Base-by-base conservation (phyloP, 2,797 vertebrate genomes). In the Acipenser transmontanus region DNA sequence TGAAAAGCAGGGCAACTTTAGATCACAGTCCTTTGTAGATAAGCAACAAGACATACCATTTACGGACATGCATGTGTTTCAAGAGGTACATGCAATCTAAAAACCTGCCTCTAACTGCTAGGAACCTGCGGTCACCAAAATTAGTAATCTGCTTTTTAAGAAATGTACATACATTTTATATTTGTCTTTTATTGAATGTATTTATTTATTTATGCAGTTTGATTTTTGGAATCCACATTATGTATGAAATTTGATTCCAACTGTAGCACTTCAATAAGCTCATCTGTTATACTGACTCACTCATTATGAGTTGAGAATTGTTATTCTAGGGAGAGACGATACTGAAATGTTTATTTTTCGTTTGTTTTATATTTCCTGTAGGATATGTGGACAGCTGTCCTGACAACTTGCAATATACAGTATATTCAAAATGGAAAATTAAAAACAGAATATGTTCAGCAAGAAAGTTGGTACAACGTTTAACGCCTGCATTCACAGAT, bases 181-280 rank as follows among this genome's bases (percentile, higher is more conserved):
- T 34, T 34, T 59, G 68, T 62, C 63, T 68, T 72, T 61, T 67
- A 66, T 63, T 52, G 17, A 12, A 54, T 34, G 20, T 50, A 4
- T 8, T 17, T n/a, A 8, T 47, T 47, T 11, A 66, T 62, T 52
- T 12, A 65, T 59, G 59, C 7, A 7, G 34, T 66, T 47, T 49
- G 13, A 49, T 65, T 56, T 34, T 54, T 51, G 14, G 62, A n/a
- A 47, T 62, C 50, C 63, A 50, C 50, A 9, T 59, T 57, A 10
- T 8, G 52, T 51, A 34, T 3, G 34, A 34, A 34, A 34, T 34
- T 34, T 1, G 34, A 34, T 34, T 34, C 34, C 34, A 34, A 34
- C 34, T 34, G 34, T 34, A 34, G 34, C 34, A 34, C 34, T 3
- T 34, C 34, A 34, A 3, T 34, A 34, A 34, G 34, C 34, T 34